Evolutionary conservation across 2,797 vertebrate genomes (phyloP).

Genomic region (Notoglanidium macrostoma): DNA sequence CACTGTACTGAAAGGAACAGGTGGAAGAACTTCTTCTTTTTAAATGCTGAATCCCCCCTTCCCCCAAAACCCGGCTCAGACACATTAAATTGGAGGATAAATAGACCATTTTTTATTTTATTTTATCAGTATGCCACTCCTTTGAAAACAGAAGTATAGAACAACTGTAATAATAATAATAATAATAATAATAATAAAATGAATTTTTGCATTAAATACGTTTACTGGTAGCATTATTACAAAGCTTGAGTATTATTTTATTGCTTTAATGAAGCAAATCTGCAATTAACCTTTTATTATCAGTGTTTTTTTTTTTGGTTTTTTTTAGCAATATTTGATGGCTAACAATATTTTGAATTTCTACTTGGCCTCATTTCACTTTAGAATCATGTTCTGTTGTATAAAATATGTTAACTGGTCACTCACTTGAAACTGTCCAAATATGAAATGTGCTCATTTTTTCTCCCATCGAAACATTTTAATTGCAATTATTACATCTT

Average conservation of each 20-base stretch:
- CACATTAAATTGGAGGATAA: neutral
- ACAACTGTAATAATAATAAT: neutral
- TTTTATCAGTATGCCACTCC: neutral
- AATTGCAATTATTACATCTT: neutral
- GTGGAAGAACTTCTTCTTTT: conserved; percentile 35
- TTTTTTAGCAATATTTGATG: neutral
- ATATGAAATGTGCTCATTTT: neutral
- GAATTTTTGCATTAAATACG: neutral
- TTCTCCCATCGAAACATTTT: neutral
- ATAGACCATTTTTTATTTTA: neutral
- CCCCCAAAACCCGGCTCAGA: neutral
- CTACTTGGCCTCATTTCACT: neutral
- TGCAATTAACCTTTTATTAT: neutral
- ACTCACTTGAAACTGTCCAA: neutral
- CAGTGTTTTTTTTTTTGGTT: too few relatives aligned
- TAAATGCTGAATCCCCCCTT: neutral
- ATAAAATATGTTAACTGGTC: neutral
- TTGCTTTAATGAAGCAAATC: neutral
- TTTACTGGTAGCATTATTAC: neutral
- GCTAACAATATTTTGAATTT: neutral
- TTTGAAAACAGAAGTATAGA: neutral
- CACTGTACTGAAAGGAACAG: conserved; percentile 2
- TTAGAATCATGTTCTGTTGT: neutral
- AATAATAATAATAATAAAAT: neutral
- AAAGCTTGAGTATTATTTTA: neutral